These are phyloP conservation scores for Pantelozetes paolii DNA, from an alignment of 2,888 invertebrate genomes.

Conservation along the genomic window DNA sequence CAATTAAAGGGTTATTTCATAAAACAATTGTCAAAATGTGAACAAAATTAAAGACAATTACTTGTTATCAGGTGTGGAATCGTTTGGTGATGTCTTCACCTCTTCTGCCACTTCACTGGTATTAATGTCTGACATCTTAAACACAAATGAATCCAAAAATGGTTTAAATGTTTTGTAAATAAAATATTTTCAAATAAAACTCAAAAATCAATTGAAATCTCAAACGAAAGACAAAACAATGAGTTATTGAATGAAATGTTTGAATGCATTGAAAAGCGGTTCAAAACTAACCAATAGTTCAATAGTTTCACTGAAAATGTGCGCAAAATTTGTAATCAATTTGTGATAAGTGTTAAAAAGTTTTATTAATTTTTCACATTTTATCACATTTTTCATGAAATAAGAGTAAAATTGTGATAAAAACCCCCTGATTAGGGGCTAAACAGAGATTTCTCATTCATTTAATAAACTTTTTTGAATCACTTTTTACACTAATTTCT, in stretches of 20 bases:
- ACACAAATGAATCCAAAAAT: neutral
- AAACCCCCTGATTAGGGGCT: too few species aligned
- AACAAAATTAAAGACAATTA: neutral
- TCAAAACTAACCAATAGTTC: neutral
- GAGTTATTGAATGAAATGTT: neutral
- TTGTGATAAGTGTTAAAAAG: too few species aligned
- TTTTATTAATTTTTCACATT: too few species aligned
- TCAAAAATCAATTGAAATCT: neutral
- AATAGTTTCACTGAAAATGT: neutral
- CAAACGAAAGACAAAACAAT: neutral
- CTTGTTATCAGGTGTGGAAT: neutral
- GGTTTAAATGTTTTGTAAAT: neutral
- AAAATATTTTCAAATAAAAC: neutral
- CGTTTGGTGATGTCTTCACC: neutral
- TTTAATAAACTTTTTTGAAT: too few species aligned
- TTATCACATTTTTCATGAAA: too few species aligned
- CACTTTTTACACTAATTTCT: too few species aligned
- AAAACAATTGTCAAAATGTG: neutral
- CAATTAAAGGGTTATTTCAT: neutral
- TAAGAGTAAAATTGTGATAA: too few species aligned
- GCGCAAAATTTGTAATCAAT: neutral
- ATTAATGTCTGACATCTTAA: neutral
- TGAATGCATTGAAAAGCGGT: neutral
- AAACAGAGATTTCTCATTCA: too few species aligned
- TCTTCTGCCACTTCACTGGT: neutral